A percentile compares a stretch with the other conserved stretches of the same genome.
Conservation (phyloP, 2,113 vertebrate species). For the Leuciscus idus region DNA sequence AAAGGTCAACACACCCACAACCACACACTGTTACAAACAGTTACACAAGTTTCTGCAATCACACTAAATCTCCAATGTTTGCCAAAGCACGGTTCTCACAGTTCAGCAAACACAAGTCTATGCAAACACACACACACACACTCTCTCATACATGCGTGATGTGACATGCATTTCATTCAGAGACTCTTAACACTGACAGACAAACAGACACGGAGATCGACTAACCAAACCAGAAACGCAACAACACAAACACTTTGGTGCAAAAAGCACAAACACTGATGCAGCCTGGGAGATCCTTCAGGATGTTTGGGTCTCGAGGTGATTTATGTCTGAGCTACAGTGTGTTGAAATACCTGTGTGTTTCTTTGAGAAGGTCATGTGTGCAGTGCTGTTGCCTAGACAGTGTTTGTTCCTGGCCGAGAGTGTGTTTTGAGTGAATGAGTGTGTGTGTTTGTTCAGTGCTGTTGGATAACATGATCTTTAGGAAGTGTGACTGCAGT, state of each 20-base stretch:
- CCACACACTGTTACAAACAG: not conserved
- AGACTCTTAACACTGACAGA: not conserved
- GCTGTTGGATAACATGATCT: not conserved
- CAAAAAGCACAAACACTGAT: not conserved
- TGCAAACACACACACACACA: not conserved
- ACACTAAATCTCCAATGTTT: slow-evolving; percentile 1
- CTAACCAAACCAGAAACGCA: not conserved
- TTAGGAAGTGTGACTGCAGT: not conserved
- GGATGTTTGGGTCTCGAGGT: not conserved
- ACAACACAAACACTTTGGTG: not conserved
- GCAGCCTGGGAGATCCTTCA: not conserved
- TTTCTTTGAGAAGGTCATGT: slow-evolving; percentile 4
- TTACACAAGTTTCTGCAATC: not conserved
- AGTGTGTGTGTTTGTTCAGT: slow-evolving; percentile 28
- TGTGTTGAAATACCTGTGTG: slow-evolving; percentile 42
- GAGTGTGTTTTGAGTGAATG: slow-evolving; percentile 22
- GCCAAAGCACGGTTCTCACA: slow-evolving; percentile 1
- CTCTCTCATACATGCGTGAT: not conserved
- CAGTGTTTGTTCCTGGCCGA: slow-evolving; percentile 4
- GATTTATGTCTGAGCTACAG: slow-evolving; percentile 8
- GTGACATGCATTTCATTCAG: not conserved
- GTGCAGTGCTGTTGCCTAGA: not conserved
- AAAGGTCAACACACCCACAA: not conserved
- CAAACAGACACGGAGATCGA: not conserved
- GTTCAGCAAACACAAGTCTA: not conserved